Conservation (phyloP, 2,888 invertebrate genomes). For the Argyresthia goedartella region DNA sequence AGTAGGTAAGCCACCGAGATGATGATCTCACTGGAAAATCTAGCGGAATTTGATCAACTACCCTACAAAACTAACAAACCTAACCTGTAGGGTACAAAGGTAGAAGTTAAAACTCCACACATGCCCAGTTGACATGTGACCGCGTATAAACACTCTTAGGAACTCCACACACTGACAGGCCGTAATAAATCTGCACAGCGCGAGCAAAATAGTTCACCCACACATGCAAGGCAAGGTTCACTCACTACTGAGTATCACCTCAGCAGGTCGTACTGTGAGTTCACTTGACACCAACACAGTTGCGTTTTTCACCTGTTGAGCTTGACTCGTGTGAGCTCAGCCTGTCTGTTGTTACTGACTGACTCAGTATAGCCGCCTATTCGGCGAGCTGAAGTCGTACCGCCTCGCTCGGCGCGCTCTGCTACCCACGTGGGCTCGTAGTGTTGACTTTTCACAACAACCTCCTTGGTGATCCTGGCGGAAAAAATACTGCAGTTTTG, state of each 20-base stretch:
- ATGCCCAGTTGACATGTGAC: conserved; percentile 55
- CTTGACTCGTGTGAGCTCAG: conserved; percentile 35
- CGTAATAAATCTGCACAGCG: conserved; percentile 54
- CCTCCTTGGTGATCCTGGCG: not conserved
- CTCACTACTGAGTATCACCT: conserved; percentile 49
- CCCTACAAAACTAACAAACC: conserved; percentile 48
- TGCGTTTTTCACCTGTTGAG: conserved; percentile 62
- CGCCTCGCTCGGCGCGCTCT: conserved; percentile 15
- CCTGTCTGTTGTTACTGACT: conserved; percentile 34
- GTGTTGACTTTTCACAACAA: not conserved
- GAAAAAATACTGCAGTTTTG: not conserved
- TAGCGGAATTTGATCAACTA: conserved; percentile 24
- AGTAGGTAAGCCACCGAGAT: no score
- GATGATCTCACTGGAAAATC: no score
- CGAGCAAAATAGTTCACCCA: conserved; percentile 61
- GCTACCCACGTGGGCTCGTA: not conserved
- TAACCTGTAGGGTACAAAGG: conserved; percentile 58
- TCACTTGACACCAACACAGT: conserved; percentile 50
- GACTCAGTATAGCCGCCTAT: conserved; percentile 59
- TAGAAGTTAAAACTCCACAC: conserved; percentile 39
- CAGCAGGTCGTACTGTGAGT: conserved; percentile 49
- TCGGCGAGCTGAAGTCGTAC: conserved; percentile 61
- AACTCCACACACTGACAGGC: conserved; percentile 31
- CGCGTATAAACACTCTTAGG: conserved; percentile 34
- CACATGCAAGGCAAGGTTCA: conserved; percentile 29